phyloP scores from a whole-genome alignment of 2,113 vertebrate genomes.

The Callithrix jacchus region DNA sequence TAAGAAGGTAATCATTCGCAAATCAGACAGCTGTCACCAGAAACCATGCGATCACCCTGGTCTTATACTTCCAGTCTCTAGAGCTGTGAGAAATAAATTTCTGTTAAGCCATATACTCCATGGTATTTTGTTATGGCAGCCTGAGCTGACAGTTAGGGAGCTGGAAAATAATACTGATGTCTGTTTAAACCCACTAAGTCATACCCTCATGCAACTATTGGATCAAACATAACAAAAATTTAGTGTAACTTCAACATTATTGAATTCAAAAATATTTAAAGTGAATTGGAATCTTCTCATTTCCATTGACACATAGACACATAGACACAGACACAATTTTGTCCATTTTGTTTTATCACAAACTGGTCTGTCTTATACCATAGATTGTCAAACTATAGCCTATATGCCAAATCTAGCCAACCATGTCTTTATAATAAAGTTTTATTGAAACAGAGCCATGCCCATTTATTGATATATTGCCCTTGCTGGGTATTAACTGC shows the following conservation, averaged over 20 bases:
- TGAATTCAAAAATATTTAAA: not conserved
- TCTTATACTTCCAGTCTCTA: not conserved
- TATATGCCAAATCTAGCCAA: not conserved
- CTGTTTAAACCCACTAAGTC: not conserved
- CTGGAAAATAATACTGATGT: not conserved
- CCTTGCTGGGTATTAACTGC: not conserved
- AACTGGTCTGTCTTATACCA: not conserved
- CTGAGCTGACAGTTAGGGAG: not conserved
- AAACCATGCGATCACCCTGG: not conserved
- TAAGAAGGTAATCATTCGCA: not conserved
- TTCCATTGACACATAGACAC: not conserved
- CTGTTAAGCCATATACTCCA: not conserved
- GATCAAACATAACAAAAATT: not conserved
- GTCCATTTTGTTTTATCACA: not conserved
- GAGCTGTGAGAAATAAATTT: not conserved
- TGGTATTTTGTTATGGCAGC: not conserved
- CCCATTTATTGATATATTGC: not conserved
- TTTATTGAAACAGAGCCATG: not conserved
- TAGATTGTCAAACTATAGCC: not conserved
- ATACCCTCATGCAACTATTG: not conserved
- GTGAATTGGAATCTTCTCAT: not conserved
- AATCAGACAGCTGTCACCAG: not conserved
- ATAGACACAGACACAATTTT: not conserved
- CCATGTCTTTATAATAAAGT: not conserved
- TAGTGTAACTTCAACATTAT: not conserved